These are phyloP conservation scores for Malacosoma neustria DNA, from an alignment of 2,888 invertebrate genomes.

Conservation along the genomic window DNA sequence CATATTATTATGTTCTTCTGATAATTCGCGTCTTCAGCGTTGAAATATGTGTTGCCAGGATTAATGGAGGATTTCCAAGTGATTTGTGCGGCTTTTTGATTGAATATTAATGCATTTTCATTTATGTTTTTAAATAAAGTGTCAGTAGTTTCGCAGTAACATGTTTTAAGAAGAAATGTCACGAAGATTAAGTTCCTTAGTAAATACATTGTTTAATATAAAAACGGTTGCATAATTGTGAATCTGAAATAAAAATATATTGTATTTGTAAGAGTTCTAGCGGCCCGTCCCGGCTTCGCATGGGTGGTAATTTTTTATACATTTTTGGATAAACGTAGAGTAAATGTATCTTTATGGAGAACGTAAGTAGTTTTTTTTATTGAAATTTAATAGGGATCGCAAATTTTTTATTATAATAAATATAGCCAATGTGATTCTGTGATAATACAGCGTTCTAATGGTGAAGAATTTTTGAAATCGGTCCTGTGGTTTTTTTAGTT, in stretches of 20 bases:
- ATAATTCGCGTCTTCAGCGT: slow-evolving; percentile 27
- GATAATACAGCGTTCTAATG: too few species aligned
- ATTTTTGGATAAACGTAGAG: too few species aligned
- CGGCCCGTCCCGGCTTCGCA: too few species aligned
- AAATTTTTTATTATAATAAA: too few species aligned
- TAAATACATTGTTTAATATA: slow-evolving; percentile 11
- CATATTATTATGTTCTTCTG: slow-evolving; percentile 37
- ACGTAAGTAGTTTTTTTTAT: too few species aligned
- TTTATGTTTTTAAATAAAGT: slow-evolving; percentile 42
- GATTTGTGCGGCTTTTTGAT: slow-evolving; percentile 42
- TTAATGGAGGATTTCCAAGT: slow-evolving; percentile 51
- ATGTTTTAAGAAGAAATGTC: slow-evolving; percentile 12
- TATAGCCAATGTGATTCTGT: too few species aligned
- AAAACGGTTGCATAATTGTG: not conserved
- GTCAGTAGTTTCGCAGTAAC: slow-evolving; percentile 21
- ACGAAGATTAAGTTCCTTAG: slow-evolving; percentile 4
- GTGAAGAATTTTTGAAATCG: too few species aligned
- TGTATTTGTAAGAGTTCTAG: too few species aligned
- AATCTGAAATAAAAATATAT: slow-evolving; percentile 12
- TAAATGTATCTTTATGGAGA: too few species aligned
- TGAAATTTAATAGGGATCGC: too few species aligned
- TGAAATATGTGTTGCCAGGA: slow-evolving; percentile 30
- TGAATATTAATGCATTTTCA: slow-evolving; percentile 33
- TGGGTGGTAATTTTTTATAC: too few species aligned
- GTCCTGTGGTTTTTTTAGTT: too few species aligned